Conservation (phyloP, 2,113 vertebrate species). For the Protobothrops mucrosquamatus region DNA sequence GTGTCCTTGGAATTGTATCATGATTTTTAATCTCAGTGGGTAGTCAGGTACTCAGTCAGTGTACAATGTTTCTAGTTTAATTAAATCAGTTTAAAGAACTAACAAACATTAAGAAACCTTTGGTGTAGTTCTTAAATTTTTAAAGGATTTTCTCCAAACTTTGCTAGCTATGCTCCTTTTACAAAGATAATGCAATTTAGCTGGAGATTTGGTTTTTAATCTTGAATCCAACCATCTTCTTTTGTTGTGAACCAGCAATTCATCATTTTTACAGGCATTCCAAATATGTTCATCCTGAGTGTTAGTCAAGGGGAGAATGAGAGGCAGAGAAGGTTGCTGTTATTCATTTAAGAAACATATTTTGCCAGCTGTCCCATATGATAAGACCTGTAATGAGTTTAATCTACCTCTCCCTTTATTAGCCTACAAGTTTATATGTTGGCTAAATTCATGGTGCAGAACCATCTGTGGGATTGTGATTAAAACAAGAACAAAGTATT, state of each 20-base stretch:
- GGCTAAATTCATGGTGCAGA: conserved; percentile 45
- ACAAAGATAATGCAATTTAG: conserved; percentile 4
- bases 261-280: background rate
- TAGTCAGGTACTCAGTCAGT: conserved; percentile 17
- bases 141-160: conserved; percentile 3
- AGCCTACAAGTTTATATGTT: conserved; percentile 43
- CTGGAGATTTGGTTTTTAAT: conserved; percentile 14
- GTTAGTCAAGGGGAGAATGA: background rate
- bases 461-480: conserved; percentile 50
- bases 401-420: conserved; percentile 38
- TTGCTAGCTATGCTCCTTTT: conserved; percentile 34
- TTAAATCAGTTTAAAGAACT: conserved; percentile 51
- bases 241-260: background rate
- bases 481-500: conserved; percentile 56
- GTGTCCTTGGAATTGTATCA: conserved; percentile 67
- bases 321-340: background rate
- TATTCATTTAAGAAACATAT: conserved; percentile 23
- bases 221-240: background rate
- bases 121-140: conserved; percentile 14
- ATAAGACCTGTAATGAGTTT: background rate
- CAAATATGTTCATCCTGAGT: background rate
- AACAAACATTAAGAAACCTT: conserved; percentile 13
- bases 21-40: conserved; percentile 44
- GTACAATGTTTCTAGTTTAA: conserved; percentile 48
- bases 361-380: background rate